Evolutionary conservation across 2,797 vertebrate genomes (phyloP), one percentile per base, ranked within the genome.

Genomic region (Falco berigora): DNA sequence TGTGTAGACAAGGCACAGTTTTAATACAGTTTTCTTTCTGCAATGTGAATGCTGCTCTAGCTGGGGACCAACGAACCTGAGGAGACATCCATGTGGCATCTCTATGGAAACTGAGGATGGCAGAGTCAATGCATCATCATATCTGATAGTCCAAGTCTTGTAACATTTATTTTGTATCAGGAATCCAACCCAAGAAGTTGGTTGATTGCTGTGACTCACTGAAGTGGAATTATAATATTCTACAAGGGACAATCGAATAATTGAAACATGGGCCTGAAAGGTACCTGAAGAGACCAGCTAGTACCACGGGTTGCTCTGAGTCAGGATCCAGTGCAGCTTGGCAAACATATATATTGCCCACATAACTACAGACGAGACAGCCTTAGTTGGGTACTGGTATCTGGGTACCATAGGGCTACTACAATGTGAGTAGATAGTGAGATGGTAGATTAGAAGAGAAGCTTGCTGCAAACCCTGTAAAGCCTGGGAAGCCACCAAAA

Each of bases 31-130:
- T 92, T 78, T 61, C 64, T 77, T 83, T 86, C 62, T 91, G 78
- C 2, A 2, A 5, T 47, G 36, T 25, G 53, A 82, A 38, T 78
- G 72, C 15, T 0, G 3, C 85, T 83, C 50, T 94, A 81, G 61
- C 58, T 88, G 89, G 64, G 42, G 78, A 89, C 89, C 1, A 0
- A 21, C 3, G 6, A 93, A 91, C 91, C 76, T 52, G 58, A 94
- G 75, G 89, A 96, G 75, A 62, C 44, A 80, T 77, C 91, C 58
- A 5, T 84, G 73, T 73, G 94, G 91, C 91, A 95, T 91, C 92
- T 94, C 92, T 92, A 78, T 96, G 96, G 94, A 94, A 95, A 94
- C 66, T 63, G 85, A 88, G 55, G 66, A 79, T 59, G 89, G 82
- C 87, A 90, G 90, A 88, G 76, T 92, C 85, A 62, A 64, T 95